These are phyloP conservation scores for Ooceraea biroi DNA, from an alignment of 1,140 invertebrate species.

Conservation along the genomic window DNA sequence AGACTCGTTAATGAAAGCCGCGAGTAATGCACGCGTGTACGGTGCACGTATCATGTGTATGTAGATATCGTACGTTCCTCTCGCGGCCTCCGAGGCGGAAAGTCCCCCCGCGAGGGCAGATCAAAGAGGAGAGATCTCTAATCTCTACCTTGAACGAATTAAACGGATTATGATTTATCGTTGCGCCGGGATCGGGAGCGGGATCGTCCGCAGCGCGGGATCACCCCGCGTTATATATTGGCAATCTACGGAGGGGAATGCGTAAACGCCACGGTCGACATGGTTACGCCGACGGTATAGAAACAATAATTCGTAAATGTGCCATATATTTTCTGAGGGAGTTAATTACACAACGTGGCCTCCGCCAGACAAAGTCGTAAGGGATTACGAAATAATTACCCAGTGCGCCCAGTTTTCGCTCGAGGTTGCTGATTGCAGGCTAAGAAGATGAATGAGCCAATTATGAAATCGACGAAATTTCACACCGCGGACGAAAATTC, in stretches of 20 bases:
- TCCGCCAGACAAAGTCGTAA: conserved; percentile 51
- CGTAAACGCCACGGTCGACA: conserved; percentile 6
- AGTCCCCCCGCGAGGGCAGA: background rate
- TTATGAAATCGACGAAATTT: conserved; percentile 80
- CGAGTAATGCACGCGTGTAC: conserved; percentile 13
- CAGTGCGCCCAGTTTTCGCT: conserved; percentile 57
- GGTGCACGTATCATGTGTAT: background rate
- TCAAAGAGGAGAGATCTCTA: conserved; percentile 36
- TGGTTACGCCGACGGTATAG: conserved; percentile 37
- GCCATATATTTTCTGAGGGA: conserved; percentile 69
- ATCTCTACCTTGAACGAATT: conserved; percentile 42
- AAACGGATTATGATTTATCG: conserved; percentile 45
- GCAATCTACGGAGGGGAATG: conserved; percentile 15
- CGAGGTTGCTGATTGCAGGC: conserved; percentile 65
- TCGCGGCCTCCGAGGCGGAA: too few species aligned
- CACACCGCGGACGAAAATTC: conserved; percentile 79
- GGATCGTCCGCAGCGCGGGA: background rate
- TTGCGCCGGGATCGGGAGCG: conserved; percentile 33
- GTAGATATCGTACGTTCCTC: background rate
- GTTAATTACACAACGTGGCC: conserved; percentile 69
- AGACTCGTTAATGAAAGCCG: conserved; percentile 42
- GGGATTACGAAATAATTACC: conserved; percentile 63
- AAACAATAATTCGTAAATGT: conserved; percentile 61
- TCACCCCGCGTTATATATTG: background rate
- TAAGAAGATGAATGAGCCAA: conserved; percentile 77